Evolutionary conservation across 2,888 invertebrate genomes (phyloP).

Genomic region (Argyra leucocephala): DNA sequence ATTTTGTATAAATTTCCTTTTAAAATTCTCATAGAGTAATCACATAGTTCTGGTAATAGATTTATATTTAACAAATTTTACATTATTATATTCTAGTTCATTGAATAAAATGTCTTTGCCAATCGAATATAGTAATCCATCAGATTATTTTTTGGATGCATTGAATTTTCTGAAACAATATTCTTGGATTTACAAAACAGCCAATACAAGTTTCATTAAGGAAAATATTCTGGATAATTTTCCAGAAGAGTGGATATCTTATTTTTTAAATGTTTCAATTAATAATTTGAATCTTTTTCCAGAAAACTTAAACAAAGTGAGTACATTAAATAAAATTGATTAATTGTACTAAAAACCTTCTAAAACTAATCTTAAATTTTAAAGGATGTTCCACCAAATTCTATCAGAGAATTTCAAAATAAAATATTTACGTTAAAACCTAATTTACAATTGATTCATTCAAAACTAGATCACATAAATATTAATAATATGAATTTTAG

Average conservation of each 20-base stretch:
- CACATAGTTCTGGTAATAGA: not conserved
- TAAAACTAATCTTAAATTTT: constrained; percentile 20
- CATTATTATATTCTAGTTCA: not conserved
- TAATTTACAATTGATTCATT: not conserved
- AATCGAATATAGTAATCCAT: constrained; percentile 26
- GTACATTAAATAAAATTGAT: constrained; percentile 17
- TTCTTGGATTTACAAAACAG: constrained; percentile 54
- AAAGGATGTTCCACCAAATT: constrained; percentile 40
- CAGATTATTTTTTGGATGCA: constrained; percentile 49
- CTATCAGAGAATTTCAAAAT: constrained; percentile 41
- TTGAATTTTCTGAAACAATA: constrained; percentile 50
- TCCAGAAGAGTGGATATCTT: constrained; percentile 46
- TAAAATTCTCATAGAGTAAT: constrained; percentile 7
- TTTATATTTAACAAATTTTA: not conserved
- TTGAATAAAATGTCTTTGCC: constrained; percentile 38
- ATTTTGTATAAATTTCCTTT: constrained; percentile 11
- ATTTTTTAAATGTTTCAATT: constrained; percentile 41
- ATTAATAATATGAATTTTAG: constrained; percentile 25
- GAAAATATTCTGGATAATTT: constrained; percentile 49
- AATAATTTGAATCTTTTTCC: constrained; percentile 46
- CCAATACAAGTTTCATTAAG: constrained; percentile 56
- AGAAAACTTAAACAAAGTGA: constrained; percentile 30
- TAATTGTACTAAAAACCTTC: no score
- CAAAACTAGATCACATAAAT: no score
- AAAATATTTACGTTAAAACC: constrained; percentile 28